phyloP scores from a whole-genome alignment of 1,140 invertebrate species.

The Ephestia elutella region DNA sequence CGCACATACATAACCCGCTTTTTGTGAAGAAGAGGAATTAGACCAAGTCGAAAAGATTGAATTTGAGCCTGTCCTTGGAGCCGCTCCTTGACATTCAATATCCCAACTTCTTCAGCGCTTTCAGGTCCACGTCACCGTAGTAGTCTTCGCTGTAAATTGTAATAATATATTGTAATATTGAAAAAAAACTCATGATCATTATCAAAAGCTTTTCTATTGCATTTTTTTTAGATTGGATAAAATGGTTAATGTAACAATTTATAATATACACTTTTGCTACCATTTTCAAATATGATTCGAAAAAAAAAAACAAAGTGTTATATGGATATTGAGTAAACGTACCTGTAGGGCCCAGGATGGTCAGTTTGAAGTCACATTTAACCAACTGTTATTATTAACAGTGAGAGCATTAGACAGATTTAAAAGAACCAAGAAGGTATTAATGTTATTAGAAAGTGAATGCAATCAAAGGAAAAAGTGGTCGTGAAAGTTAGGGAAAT shows the following conservation, averaged over 20 bases:
- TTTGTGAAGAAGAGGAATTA: slow-evolving; percentile 41
- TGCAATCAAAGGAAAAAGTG: slow-evolving; percentile 54
- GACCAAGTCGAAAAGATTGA: slow-evolving; percentile 60
- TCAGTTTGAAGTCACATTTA: slow-evolving; percentile 3
- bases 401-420: slow-evolving; percentile 34
- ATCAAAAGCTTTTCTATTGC: too few species aligned
- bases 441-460: slow-evolving; percentile 64
- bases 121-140: slow-evolving; percentile 87
- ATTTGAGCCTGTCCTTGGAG: slow-evolving; percentile 65
- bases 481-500: slow-evolving; percentile 52
- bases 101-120: slow-evolving; percentile 85
- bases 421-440: slow-evolving; percentile 48
- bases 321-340: slow-evolving; percentile 9
- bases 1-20: background rate
- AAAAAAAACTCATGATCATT: too few species aligned
- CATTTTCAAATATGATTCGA: too few species aligned
- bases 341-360: slow-evolving; percentile 15
- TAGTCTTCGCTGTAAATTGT: slow-evolving; percentile 84
- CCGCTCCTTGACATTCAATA: slow-evolving; percentile 75
- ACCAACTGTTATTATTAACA: slow-evolving; percentile 28
- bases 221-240: too few species aligned
- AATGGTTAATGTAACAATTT: too few species aligned
- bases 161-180: slow-evolving; percentile 5
- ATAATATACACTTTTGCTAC: too few species aligned
- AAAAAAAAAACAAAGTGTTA: background rate